A percentile compares a stretch with the other conserved stretches of the same genome.
These are phyloP conservation scores for Lepidotrigona ventralis DNA, from an alignment of 1,140 invertebrate genomes.

Conservation along the genomic window DNA sequence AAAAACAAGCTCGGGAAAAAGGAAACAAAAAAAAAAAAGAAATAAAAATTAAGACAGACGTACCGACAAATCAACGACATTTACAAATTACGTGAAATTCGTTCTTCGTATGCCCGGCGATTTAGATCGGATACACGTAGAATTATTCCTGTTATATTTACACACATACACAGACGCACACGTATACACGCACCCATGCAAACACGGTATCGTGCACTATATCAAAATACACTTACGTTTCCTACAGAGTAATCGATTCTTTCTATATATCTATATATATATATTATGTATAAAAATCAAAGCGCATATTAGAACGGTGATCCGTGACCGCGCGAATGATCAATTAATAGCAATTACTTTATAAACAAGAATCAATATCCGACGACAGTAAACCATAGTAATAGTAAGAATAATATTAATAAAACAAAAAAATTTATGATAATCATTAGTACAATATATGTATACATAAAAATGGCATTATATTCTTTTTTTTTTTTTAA, in stretches of 20 bases:
- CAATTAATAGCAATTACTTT: slow-evolving; percentile 50
- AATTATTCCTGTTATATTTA: slow-evolving; percentile 49
- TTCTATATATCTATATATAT: background rate
- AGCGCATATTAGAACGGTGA: slow-evolving; percentile 55
- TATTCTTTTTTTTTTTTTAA: slow-evolving; percentile 21
- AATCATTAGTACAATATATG: slow-evolving; percentile 57
- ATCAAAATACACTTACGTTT: slow-evolving; percentile 61
- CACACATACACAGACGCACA: slow-evolving; percentile 1
- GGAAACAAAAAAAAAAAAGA: background rate
- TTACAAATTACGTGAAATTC: slow-evolving; percentile 42
- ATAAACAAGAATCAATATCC: slow-evolving; percentile 41
- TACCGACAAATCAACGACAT: slow-evolving; percentile 40
- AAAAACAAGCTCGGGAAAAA: slow-evolving; percentile 9
- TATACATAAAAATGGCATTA: slow-evolving; percentile 60
- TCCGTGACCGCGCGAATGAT: slow-evolving; percentile 43
- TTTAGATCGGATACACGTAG: slow-evolving; percentile 19
- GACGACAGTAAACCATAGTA: slow-evolving; percentile 42
- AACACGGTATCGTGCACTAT: slow-evolving; percentile 39
- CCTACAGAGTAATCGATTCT: slow-evolving; percentile 52
- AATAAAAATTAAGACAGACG: slow-evolving; percentile 32
- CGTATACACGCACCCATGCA: background rate
- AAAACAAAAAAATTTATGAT: slow-evolving; percentile 50
- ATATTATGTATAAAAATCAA: slow-evolving; percentile 61
- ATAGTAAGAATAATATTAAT: slow-evolving; percentile 48
- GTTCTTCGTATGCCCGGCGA: slow-evolving; percentile 20